Evolutionary conservation across 2,888 invertebrate genomes (phyloP), one percentile per base, ranked within the genome.

Genomic region (Torymus auratus): DNA sequence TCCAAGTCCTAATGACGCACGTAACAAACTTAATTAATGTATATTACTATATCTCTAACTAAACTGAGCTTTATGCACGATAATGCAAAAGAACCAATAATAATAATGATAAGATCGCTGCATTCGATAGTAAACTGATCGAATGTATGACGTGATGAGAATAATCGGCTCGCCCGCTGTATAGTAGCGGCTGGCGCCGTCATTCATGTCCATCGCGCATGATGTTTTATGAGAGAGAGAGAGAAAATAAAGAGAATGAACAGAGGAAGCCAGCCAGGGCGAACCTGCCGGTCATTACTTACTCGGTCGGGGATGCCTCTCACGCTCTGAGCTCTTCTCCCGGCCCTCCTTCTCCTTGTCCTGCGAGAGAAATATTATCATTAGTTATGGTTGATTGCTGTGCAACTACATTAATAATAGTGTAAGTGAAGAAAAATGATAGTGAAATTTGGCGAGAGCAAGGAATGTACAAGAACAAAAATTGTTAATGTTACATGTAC

Each of bases 301-400:
- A 91, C 90, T 90, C 89, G 91, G 90, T 88, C 90, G 88, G 84
- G 89, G 90, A 87, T 90, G 90, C 87, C 89, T 89, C 85, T 90
- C 90, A 50, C 86, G 88, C 85, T 90, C 90, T 62, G 86, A 85
- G 84, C 87, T 89, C 83, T 86, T 88, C 69, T 91, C 90, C 82
- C 85, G 86, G 69, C 84, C 83, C 68, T 90, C 89, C 82, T 88
- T 89, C 65, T 90, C 89, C 82, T 89, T 90, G 69, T 90, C 90
- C 89, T 90, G 79, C 7, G 77, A 62, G 71, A 52, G 41, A 61
- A 20, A 61, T 52, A 11, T 10, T 11, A 2, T 71, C 12, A 58
- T 2, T 2, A 50, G 10, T 28, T 15, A 56, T 41, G 41, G 7
- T 41, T 41, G 7, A 41, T 41, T 41, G 41, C 7, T 10, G 41